Evolutionary conservation across 2,888 invertebrate species (phyloP).

Genomic region (Morpho achilles): DNA sequence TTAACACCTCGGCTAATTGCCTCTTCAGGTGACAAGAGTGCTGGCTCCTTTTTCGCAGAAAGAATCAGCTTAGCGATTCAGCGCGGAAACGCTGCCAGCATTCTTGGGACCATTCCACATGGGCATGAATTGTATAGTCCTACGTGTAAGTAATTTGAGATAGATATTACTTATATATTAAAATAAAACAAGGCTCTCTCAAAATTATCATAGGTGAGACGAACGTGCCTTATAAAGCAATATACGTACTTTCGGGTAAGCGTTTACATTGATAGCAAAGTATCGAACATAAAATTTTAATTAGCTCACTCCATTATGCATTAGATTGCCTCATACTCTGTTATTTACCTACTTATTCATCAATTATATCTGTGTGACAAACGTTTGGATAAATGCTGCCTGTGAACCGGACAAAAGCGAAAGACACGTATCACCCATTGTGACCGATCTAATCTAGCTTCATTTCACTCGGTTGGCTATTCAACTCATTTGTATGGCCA

Average conservation of each 20-base stretch:
- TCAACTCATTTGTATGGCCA: slow-evolving; percentile 35
- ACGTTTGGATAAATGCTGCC: neutral
- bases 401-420: neutral
- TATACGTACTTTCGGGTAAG: neutral
- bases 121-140: too few relatives aligned
- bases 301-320: slow-evolving; percentile 39
- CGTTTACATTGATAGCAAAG: slow-evolving; percentile 6
- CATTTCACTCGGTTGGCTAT: slow-evolving; percentile 28
- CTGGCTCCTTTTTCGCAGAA: too few relatives aligned
- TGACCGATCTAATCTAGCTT: slow-evolving; percentile 5
- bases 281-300: slow-evolving; percentile 36
- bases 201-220: too few relatives aligned
- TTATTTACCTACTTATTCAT: slow-evolving; percentile 33
- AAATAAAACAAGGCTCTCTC: too few relatives aligned
- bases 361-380: neutral
- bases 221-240: too few relatives aligned
- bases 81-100: too few relatives aligned
- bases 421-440: neutral
- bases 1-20: too few relatives aligned
- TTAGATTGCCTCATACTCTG: slow-evolving; percentile 37
- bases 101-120: too few relatives aligned
- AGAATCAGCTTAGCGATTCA: too few relatives aligned
- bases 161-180: too few relatives aligned
- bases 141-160: too few relatives aligned
- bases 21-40: too few relatives aligned